Evolutionary conservation across 2,888 invertebrate genomes (phyloP), one percentile per base, ranked within the genome.

Genomic region (Drosophila merina): DNA sequence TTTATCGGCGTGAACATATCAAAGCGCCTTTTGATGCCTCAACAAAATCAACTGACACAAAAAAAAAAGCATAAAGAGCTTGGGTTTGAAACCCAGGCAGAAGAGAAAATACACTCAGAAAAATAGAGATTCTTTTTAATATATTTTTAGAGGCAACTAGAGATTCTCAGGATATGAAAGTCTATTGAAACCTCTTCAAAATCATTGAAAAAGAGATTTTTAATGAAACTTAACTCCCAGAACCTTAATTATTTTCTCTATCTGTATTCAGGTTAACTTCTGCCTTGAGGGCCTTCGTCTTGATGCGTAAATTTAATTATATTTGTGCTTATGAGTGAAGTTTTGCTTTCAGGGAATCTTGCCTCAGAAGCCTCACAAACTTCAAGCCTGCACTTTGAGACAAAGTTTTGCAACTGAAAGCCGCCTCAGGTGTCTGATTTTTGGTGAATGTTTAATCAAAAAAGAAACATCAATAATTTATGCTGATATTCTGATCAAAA

Each of bases 281-380:
- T n/a, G 36, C 36, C n/a, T 4, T n/a, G 4, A 36, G 36, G 36
- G n/a, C 36, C 36, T 36, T 12, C 36, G 2, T 12, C 36, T 36
- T n/a, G 20, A 60, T 72, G 63, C 60, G 73, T 62, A 73, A 83
- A 81, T 86, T 86, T 81, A 81, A 81, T 81, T 81, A 86, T 72
- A 83, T 74, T 82, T 85, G 72, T 71, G 74, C 64, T 63, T 56
- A 69, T 58, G 55, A 55, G 30, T 44, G 9, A 50, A 58, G 69
- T 69, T 69, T 48, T 6, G 28, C 8, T 40, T 42, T 20, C 25
- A 20, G 10, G 44, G 9, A 44, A 9, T 44, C 25, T 5, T 5
- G 20, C n/a, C 44, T 3, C 36, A 36, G n/a, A 36, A 33, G 4
- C 33, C 6, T 1, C n/a, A 12, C n/a, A 36, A 36, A 36, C n/a